Evolutionary conservation across 1,140 invertebrate species (phyloP), one percentile per base, ranked within the genome.

Genomic region (Drosophila jambulina): DNA sequence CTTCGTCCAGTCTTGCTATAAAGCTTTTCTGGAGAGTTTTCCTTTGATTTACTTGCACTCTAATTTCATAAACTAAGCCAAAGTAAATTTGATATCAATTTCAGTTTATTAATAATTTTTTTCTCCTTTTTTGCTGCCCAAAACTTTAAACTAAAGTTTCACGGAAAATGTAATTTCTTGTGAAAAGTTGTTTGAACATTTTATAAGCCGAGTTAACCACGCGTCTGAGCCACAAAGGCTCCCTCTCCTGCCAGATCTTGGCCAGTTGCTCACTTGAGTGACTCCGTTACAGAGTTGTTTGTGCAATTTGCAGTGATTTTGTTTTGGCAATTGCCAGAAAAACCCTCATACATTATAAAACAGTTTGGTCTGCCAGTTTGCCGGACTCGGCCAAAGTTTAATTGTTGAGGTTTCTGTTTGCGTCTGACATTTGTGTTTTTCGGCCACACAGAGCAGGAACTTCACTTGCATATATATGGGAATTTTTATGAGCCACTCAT

Each of bases 311-410:
- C 68, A 48, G 57, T 34, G 58, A 74, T 67, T 85, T 81, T 85
- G 65, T 60, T 82, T 78, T 69, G 67, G 71, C 79, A 81, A 76
- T 64, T 53, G 62, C 75, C 59, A 56, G 76, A 63, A 70, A 70
- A 82, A 59, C 54, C 69, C 57, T 62, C 58, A 82, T 87, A 78
- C 80, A 82, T 82, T 87, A 82, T 80, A 84, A 80, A 90, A 59
- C 63, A 87, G 75, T 79, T 86, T 86, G 82, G 75, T 75, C 75
- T 85, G 82, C 57, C 83, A 78, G 67, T 88, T 75, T 65, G 46
- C 21, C 19, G 71, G 70, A 77, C 75, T 75, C 77, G 59, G 78
- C 71, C 69, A 88, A 88, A 88, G 84, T 87, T 88, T 80, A 88
- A 87, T 88, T 87, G 80, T 88, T 84, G 65, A 58, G 59, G 71